Evolutionary conservation across 2,797 vertebrate genomes (phyloP), one percentile per base, ranked within the genome.

Genomic region (Oceanodroma leucorhoa): DNA sequence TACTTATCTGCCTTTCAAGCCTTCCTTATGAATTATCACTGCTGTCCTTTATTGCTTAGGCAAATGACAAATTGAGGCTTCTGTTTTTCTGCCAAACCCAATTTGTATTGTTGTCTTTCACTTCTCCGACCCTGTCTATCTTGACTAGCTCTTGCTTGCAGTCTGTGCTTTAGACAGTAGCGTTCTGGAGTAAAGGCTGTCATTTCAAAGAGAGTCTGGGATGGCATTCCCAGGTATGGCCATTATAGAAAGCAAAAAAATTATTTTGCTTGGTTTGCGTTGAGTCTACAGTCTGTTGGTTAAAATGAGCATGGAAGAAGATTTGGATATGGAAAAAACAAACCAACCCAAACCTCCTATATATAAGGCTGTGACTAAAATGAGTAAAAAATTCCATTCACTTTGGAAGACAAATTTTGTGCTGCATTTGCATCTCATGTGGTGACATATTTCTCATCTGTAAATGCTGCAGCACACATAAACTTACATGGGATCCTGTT

Each of bases 1-100:
- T 48, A 38, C 45, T 71, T 64, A 41, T 10, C 78, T 64, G 62
- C 51, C 65, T 79, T 75, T 71, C 48, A 54, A 75, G 13, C 53
- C 61, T 82, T 91, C 34, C 43, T 75, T 26, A 62, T 0, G 2
- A 64, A 36, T 70, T 93, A 70, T 50, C 51, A 21, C 64, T 62
- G 46, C 57, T 58, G 27, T 58, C 48, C 53, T 48, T 84, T 60
- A 55, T 58, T 84, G 54, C 53, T 82, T 51, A 71, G 66, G 78
- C 66, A 89, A 91, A 91, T 87, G 69, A 87, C 40, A 71, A 95
- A 89, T 20, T 38, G 84, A 87, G 40, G 48, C 41, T 83, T 77
- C 85, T 81, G 32, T 36, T 87, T 89, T 92, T 64, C 89, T 89
- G 73, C 87, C 89, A 92, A 83, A 89, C 17, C 12, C 7, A 51